These are phyloP conservation scores for Mimas tiliae DNA, from an alignment of 2,888 invertebrate species.

Conservation along the genomic window DNA sequence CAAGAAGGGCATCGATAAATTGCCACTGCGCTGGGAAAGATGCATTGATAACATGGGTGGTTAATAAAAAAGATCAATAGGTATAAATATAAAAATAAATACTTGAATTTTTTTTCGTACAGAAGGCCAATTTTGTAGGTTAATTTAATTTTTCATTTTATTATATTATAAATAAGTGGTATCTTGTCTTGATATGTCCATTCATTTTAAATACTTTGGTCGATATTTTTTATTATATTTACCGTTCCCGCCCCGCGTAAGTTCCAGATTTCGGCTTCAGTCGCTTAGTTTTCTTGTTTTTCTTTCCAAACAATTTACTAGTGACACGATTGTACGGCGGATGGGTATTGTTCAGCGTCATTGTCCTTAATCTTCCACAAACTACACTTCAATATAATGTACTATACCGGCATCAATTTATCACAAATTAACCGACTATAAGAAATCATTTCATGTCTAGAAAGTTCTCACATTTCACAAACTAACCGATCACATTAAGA, in stretches of 20 bases:
- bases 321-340: slow-evolving; percentile 67
- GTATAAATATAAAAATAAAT: no score
- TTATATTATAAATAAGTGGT: no score
- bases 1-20: no score
- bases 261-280: slow-evolving; percentile 69
- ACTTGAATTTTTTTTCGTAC: no score
- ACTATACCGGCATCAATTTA: slow-evolving; percentile 1
- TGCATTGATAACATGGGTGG: no score
- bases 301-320: slow-evolving; percentile 74
- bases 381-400: slow-evolving; percentile 1
- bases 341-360: slow-evolving; percentile 68
- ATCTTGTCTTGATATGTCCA: no score
- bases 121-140: no score
- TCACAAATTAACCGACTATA: slow-evolving; percentile 13
- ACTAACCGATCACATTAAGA: neutral
- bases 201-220: no score
- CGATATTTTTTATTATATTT: slow-evolving; percentile 37
- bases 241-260: slow-evolving; percentile 73
- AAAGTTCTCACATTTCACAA: slow-evolving; percentile 26
- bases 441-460: slow-evolving; percentile 7
- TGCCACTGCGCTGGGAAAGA: no score
- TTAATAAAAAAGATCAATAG: no score
- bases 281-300: slow-evolving; percentile 71
- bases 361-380: slow-evolving; percentile 37
- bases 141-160: no score